Base-by-base conservation (phyloP, 2,888 invertebrate species). In the Chaetogeoica ovagalla region DNA sequence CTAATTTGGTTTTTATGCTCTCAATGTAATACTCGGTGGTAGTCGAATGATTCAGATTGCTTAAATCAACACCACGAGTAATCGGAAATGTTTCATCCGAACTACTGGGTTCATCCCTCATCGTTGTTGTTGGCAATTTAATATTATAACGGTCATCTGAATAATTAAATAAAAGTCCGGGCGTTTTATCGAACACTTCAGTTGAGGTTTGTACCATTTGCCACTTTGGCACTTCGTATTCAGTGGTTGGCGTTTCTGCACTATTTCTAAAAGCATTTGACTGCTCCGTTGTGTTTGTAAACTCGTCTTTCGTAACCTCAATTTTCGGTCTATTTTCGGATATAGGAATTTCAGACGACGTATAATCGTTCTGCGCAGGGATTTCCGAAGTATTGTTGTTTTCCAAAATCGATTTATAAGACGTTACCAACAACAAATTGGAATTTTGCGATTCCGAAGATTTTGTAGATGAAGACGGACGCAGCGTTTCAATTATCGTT, bases 371-470 rank as follows among this genome's bases (percentile, higher is more conserved):
- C 21, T 37, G 48, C 39, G n/a, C n/a, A n/a, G 39, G 55, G 1
- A 13, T 11, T 23, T 71, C 79, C 8, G 79, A 71, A 55, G 23
- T 57, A n/a, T 71, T 71, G 19, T 79, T 79, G 9, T 79, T 79
- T 71, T 79, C 79, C 0, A 79, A 63, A 70, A 79, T 79, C n/a
- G 79, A 79, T 71, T 79, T 79, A 15, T 79, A 79, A n/a, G 79
- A 79, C 8, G 79, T 79, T 2, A 79, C 79, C 15, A 79, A 39
- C 5, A 70, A 57, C 9, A 79, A 63, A 63, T 70, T 79, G 0
- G 63, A 79, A 55, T 71, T 70, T 71, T 79, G 79, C 0, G 79
- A 79, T 43, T 79, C 77, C 23, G 70, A 55, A 7, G 70, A 39
- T 15, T 15, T 65, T 19, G 79, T 79, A 19, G 79, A 71, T 21